Evolutionary conservation across 2,797 vertebrate genomes (phyloP), one percentile per base, ranked within the genome.

Genomic region (Alca torda): DNA sequence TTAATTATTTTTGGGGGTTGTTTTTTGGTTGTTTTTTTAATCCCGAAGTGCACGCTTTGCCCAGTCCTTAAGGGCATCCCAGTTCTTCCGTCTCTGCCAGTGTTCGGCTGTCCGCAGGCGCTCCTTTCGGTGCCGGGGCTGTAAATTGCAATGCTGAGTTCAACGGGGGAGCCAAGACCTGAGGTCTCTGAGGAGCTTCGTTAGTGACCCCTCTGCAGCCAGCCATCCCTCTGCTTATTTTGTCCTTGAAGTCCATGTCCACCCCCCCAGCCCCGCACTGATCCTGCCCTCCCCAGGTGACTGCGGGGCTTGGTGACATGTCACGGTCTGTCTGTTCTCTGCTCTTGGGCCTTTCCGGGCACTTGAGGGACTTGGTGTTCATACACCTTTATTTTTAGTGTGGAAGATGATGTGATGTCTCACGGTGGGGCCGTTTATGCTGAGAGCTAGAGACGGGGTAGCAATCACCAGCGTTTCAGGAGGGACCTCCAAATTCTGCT

Each of bases 361-460:
- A 56, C 94, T 91, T 85, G 79, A 69, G 73, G 94, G 94, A 88
- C 87, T 53, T 77, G 31, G 80, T 90, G 95, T 94, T 95, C 92
- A 60, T 65, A 46, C 51, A 83, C 68, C 31, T 96, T 96, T 96
- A 94, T 96, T 97, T 97, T 95, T 90, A 97, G 91, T 10, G 33
- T 76, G 94, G 88, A 86, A 83, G 64, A 56, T 91, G 96, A 87
- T 92, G 53, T 91, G 96, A 65, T 94, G 48, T 67, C 75, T 86
- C 91, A 18, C 9, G 26, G 33, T 94, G 88, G 93, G 96, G 90
- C 91, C 45, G 17, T 94, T 92, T 68, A 67, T 89, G 80, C 86
- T 50, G 43, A 46, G 94, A 93, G 84, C 68, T 59, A 25, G 39
- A 43, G 78, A 10, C 7, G 16, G 35, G 70, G 53, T 14, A 54